Base-by-base conservation (phyloP, 2,113 vertebrate genomes). In the Nerophis ophidion region DNA sequence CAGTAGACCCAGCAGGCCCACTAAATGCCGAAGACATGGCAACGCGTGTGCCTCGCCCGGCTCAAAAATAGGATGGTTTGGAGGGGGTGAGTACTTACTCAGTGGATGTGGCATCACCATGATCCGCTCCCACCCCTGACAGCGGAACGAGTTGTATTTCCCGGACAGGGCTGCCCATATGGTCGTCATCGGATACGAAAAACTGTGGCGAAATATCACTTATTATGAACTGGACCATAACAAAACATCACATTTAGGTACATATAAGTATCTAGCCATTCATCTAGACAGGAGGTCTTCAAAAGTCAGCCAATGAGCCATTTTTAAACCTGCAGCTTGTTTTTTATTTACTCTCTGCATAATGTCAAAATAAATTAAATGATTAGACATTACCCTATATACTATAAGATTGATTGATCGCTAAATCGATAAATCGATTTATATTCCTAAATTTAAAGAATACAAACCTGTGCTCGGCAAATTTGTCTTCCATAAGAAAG, bases 121-220 rank as follows among this genome's bases (percentile, higher is more conserved):
- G 1, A 5, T 74, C 71, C 0, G 48, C 48, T 47, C 63, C 73
- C 9, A 5, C 58, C 3, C 11, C 72, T 1, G 80, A 62, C 5
- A 63, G 70, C 0, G 81, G 84, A 0, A 85, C 64, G 9, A 83
- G 66, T 4, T 70, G 53, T 12, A 79, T 75, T 26, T 79, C 84
- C 62, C 48, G 65, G 49, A 33, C 57, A 4, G n/a, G 11, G 42
- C 44, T 63, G 48, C 74, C 19, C 4, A 44, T 34, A 0, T 72
- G 63, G 48, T 91, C 90, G 3, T 91, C 90, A 40, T 89, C 88
- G 0, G 84, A 89, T 49, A 91, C 46, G 16, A 91, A 91, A 60
- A 91, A 91, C 90, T 91, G 65, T 26, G 4, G 26, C 26, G 26
- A 4, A 26, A 26, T 26, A 26, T 26, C 26, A 4, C 26, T 26